phyloP scores from a whole-genome alignment of 2,113 vertebrate species.

The Epinephelus lanceolatus region DNA sequence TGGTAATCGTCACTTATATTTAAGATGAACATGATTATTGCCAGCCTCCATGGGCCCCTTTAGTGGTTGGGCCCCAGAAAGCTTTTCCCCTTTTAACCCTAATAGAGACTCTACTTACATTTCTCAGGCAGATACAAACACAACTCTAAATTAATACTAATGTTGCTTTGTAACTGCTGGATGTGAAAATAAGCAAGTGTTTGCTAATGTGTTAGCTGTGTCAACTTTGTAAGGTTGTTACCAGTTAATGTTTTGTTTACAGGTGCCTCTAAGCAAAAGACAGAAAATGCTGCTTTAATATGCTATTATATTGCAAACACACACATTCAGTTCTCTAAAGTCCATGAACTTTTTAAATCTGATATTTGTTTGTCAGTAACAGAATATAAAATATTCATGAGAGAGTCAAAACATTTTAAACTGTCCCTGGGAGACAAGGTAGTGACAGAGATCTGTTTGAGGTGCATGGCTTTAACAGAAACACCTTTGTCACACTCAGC shows the following conservation, averaged over 20 bases:
- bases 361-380: background rate
- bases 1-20: too few relatives aligned
- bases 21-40: too few relatives aligned
- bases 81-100: too few relatives aligned
- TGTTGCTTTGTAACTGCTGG: too few relatives aligned
- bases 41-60: too few relatives aligned
- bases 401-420: background rate
- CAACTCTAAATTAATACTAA: too few relatives aligned
- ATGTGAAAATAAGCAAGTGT: too few relatives aligned
- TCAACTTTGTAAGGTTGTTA: too few relatives aligned
- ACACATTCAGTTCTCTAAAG: background rate
- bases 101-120: background rate
- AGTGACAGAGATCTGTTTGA: background rate
- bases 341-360: background rate
- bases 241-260: background rate
- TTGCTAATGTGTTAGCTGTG: too few relatives aligned
- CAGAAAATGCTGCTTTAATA: background rate
- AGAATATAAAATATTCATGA: background rate
- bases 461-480: background rate
- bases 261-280: background rate
- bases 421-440: background rate
- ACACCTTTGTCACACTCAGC: background rate
- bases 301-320: background rate
- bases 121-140: background rate
- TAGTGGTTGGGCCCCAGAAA: too few relatives aligned